A percentile compares a stretch with the other conserved stretches of the same genome.
These are phyloP conservation scores for Carettochelys insculpta DNA, from an alignment of 2,113 vertebrate species.

Conservation along the genomic window DNA sequence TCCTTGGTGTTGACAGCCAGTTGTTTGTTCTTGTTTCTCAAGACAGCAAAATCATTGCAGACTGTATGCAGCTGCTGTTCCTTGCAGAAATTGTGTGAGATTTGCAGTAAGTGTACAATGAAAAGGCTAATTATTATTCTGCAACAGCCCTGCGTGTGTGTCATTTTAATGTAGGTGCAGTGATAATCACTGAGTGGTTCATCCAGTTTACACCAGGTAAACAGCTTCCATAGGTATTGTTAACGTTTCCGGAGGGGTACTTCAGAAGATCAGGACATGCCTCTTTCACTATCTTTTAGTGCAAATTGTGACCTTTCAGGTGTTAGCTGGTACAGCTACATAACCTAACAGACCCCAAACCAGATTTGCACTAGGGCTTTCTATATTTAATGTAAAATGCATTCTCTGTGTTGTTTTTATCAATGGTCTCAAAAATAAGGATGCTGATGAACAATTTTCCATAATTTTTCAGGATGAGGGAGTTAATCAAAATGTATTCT, in stretches of 20 bases:
- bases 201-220: slow-evolving; percentile 42
- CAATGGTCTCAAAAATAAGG: slow-evolving; percentile 15
- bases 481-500: background rate
- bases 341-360: background rate
- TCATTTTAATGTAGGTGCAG: slow-evolving; percentile 15
- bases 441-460: background rate
- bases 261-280: background rate
- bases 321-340: background rate
- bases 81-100: rapidly evolving
- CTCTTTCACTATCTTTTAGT: background rate
- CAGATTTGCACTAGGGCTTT: background rate
- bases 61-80: background rate
- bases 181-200: slow-evolving; percentile 24
- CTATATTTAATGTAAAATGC: slow-evolving; percentile 5
- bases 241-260: background rate
- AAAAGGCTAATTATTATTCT: background rate
- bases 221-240: background rate
- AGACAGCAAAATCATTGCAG: background rate
- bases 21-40: background rate
- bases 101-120: background rate
- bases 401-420: slow-evolving; percentile 1
- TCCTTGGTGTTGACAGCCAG: background rate
- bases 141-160: background rate
- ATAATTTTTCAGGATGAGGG: background rate
- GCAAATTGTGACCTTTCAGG: background rate